Conservation (phyloP, 2,797 vertebrate genomes). For the Sibirionetta formosa region DNA sequence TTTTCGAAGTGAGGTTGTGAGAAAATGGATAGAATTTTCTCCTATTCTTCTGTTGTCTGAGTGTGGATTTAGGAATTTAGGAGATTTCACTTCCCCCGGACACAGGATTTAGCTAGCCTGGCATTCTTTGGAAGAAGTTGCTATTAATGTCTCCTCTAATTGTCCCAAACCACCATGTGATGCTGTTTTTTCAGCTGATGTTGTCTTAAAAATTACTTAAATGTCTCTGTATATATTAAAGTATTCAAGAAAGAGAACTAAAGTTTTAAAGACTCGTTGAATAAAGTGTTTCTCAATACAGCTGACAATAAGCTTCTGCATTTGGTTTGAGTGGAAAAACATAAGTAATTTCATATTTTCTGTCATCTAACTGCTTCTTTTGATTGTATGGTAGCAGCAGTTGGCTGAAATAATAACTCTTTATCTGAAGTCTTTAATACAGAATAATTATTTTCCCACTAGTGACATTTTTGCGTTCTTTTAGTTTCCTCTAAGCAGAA, state of each 20-base stretch:
- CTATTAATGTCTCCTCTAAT: not conserved
- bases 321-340: conserved; percentile 24
- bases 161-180: not conserved
- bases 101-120: not conserved
- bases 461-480: not conserved
- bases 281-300: not conserved
- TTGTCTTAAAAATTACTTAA: not conserved
- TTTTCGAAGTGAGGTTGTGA: not conserved
- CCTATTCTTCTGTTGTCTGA: not conserved
- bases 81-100: not conserved
- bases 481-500: not conserved
- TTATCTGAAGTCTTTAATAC: not conserved
- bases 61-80: not conserved
- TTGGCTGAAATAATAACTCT: not conserved
- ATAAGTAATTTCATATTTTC: not conserved
- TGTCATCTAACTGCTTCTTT: not conserved
- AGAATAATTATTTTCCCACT: not conserved
- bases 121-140: not conserved
- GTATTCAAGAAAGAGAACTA: not conserved
- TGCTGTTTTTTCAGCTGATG: not conserved
- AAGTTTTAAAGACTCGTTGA: not conserved
- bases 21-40: not conserved
- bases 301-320: not conserved
- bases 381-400: not conserved
- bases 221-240: not conserved